These are phyloP conservation scores for Coelopa frigida DNA, from an alignment of 1,140 invertebrate species.

Conservation along the genomic window DNA sequence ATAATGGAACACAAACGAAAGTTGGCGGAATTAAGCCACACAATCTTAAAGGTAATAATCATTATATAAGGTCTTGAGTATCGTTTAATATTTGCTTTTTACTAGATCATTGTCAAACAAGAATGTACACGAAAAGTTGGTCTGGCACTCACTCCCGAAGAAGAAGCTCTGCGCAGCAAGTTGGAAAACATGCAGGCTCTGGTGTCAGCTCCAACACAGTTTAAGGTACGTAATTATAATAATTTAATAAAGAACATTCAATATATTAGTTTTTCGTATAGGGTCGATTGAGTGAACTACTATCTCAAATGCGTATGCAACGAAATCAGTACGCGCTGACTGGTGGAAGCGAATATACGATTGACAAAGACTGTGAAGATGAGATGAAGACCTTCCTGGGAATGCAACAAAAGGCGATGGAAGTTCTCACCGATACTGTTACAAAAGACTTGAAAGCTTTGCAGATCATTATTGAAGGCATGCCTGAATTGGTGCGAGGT, in stretches of 20 bases:
- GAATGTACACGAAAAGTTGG: conserved; percentile 81
- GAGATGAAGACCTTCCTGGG: conserved; percentile 66
- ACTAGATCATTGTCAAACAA: conserved; percentile 74
- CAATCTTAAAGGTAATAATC: conserved; percentile 60
- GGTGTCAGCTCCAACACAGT: conserved; percentile 84
- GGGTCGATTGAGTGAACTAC: conserved; percentile 81
- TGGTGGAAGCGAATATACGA: conserved; percentile 48
- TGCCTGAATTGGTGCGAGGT: conserved; percentile 47
- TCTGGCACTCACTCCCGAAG: conserved; percentile 75
- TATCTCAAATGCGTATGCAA: conserved; percentile 80
- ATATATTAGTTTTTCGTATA: conserved; percentile 29
- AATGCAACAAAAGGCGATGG: conserved; percentile 78
- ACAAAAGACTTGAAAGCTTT: conserved; percentile 68
- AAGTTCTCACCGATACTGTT: conserved; percentile 71
- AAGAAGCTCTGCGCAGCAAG: conserved; percentile 76
- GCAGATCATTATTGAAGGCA: conserved; percentile 72
- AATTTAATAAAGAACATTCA: background rate
- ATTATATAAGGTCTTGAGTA: background rate
- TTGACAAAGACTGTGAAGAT: conserved; percentile 55
- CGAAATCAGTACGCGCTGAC: conserved; percentile 49
- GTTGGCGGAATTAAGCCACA: conserved; percentile 66
- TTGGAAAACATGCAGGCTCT: conserved; percentile 79
- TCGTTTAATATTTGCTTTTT: conserved; percentile 3
- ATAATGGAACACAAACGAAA: conserved; percentile 68
- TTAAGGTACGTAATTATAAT: conserved; percentile 55